Evolutionary conservation across 2,113 vertebrate species (phyloP), one percentile per base, ranked within the genome.

Genomic region (Delphinapterus leucas): DNA sequence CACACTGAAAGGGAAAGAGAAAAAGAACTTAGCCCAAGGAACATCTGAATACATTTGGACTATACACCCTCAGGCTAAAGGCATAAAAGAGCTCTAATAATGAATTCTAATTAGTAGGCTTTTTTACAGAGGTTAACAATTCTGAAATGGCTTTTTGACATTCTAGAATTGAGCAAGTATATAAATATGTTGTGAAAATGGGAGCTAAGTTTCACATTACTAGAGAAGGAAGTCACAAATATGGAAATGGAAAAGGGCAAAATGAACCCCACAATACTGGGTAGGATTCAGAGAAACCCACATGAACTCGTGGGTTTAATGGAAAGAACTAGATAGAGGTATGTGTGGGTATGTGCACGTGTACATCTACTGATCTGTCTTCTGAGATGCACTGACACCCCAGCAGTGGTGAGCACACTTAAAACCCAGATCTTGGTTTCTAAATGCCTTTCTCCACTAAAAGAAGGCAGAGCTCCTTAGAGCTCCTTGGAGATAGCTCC

Each of bases 281-380:
- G 11, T 15, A 18, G 33, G 70, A 53, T 63, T 13, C 21, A 20
- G 63, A 67, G 47, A 13, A 2, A 23, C 2, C 73, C 20, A 10
- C 0, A 15, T 53, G 20, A 15, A 41, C 36, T 0, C 11, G 0
- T 2, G 4, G 20, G 41, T 26, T 44, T 41, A 7, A 38, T 0
- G 41, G 23, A 80, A 47, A 63, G 12, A 38, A 14, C 13, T 1
- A 25, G 5, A 20, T 0, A 67, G 44, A 17, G 26, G 21, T 23
- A 31, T 5, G 2, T 1, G 1, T 4, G 38, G 20, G 10, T 9
- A 9, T 14, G 12, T 0, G 5, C 28, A 8, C 5, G 14, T 1
- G 11, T 5, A 13, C 1, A 17, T 21, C 79, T 5, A 1, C 2
- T 9, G 44, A 1, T 53, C 38, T 23, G 60, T 18, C 55, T 20